Percentiles rank a stretch among this genome's conserved stretches.
These are phyloP conservation scores for Megaceryle maxima DNA, from an alignment of 2,113 vertebrate species.

Conservation along the genomic window DNA sequence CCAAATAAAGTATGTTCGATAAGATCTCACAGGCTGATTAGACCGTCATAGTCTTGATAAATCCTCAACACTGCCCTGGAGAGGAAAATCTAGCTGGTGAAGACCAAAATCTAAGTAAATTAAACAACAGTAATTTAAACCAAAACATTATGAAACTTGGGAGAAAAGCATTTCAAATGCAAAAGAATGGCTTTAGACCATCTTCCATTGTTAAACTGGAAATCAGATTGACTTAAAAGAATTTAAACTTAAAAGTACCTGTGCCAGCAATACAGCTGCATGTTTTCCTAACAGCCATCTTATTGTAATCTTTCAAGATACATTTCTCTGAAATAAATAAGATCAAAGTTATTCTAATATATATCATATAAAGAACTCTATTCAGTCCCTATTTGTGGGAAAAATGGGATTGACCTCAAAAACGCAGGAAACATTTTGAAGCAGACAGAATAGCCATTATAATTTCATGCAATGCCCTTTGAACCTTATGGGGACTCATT, in stretches of 20 bases:
- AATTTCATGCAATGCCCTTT: background rate
- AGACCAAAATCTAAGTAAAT: background rate
- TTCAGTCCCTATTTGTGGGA: background rate
- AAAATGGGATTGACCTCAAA: background rate
- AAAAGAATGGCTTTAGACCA: background rate
- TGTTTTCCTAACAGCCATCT: background rate
- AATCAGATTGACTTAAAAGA: background rate
- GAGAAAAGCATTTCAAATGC: background rate
- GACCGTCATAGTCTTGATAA: background rate
- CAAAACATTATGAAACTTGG: background rate
- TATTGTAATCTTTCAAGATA: background rate
- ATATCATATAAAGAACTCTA: background rate
- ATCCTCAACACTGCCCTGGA: background rate
- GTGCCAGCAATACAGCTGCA: background rate
- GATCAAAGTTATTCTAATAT: background rate
- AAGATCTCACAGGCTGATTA: background rate
- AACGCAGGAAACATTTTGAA: background rate
- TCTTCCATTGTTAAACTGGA: background rate
- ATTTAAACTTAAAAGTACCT: background rate
- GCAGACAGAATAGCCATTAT: background rate
- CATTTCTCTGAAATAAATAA: background rate
- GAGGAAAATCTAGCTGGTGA: background rate
- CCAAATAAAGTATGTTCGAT: background rate
- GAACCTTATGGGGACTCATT: background rate
- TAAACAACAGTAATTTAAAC: background rate